Conservation (phyloP, 2,797 vertebrate species). For the Gambelia wislizenii region DNA sequence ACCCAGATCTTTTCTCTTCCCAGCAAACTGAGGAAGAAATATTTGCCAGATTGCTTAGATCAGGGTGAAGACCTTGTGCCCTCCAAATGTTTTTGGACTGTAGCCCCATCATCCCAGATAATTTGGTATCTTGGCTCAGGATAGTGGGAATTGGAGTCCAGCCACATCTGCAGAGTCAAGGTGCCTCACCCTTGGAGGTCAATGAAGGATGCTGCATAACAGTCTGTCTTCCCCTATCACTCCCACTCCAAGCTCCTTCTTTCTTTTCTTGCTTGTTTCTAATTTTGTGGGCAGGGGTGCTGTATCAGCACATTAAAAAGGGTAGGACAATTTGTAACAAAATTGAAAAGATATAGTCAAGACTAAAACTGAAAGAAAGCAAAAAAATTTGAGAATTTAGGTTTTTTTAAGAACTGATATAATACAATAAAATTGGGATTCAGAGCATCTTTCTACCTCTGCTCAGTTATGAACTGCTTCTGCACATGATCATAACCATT, state of each 20-base stretch:
- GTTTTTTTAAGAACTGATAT: neutral
- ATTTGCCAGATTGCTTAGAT: neutral
- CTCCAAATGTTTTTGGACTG: neutral
- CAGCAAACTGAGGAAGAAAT: neutral
- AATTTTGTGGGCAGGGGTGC: neutral
- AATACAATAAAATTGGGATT: neutral
- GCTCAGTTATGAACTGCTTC: neutral
- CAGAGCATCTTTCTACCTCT: neutral
- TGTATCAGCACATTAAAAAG: neutral
- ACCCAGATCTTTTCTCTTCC: neutral
- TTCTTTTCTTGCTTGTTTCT: neutral
- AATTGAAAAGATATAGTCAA: neutral
- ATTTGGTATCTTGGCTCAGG: neutral
- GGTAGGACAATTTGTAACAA: neutral
- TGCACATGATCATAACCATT: neutral
- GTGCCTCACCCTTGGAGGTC: neutral
- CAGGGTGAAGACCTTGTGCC: neutral
- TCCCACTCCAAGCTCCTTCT: neutral
- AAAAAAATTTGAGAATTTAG: neutral
- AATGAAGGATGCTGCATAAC: neutral
- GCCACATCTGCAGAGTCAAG: neutral
- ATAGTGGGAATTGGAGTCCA: neutral
- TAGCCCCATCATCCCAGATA: neutral
- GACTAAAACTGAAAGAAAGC: neutral
- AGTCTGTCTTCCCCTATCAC: neutral